phyloP scores from a whole-genome alignment of 37 sponge, comb jelly and placozoan genomes.

The Oopsacas minuta region DNA sequence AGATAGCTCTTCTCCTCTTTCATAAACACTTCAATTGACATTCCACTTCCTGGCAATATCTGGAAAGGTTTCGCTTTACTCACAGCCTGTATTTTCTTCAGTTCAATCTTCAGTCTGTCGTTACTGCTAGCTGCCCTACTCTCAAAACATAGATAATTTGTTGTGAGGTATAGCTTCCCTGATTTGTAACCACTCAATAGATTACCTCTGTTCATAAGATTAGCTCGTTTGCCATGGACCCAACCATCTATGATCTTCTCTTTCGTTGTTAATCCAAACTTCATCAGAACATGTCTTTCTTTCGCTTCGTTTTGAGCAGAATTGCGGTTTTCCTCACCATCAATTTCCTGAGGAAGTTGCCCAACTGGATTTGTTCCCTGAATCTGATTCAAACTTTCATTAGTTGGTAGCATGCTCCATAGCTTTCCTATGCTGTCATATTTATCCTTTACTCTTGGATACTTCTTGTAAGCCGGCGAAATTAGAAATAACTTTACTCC shows the following conservation, averaged over 20 bases:
- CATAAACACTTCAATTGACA: slow-evolving; percentile 55
- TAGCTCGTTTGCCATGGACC: slow-evolving; percentile 41
- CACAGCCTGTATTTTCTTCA: slow-evolving; percentile 27
- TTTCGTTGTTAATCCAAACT: background rate
- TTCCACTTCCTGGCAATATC: slow-evolving; percentile 70
- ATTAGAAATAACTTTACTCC: slow-evolving; percentile 66
- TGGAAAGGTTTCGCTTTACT: slow-evolving; percentile 64
- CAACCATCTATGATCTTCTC: slow-evolving; percentile 26
- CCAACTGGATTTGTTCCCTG: background rate
- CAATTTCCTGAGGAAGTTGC: background rate
- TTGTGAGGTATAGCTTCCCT: slow-evolving; percentile 58
- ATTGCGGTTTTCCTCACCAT: background rate
- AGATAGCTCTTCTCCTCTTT: slow-evolving; percentile 14
- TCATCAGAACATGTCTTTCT: background rate
- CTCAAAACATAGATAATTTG: slow-evolving; percentile 51
- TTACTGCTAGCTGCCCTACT: background rate
- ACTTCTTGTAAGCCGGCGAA: slow-evolving; percentile 57
- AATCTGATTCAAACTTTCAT: slow-evolving; percentile 20
- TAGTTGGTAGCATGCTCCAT: slow-evolving; percentile 55
- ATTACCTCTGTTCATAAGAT: slow-evolving; percentile 42
- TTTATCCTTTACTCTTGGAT: slow-evolving; percentile 62
- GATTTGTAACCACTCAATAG: slow-evolving; percentile 46
- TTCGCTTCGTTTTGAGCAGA: background rate
- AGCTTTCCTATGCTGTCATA: slow-evolving; percentile 51
- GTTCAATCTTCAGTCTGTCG: slow-evolving; percentile 28